Evolutionary conservation across 2,113 vertebrate genomes (phyloP).

Genomic region (Epinephelus moara): DNA sequence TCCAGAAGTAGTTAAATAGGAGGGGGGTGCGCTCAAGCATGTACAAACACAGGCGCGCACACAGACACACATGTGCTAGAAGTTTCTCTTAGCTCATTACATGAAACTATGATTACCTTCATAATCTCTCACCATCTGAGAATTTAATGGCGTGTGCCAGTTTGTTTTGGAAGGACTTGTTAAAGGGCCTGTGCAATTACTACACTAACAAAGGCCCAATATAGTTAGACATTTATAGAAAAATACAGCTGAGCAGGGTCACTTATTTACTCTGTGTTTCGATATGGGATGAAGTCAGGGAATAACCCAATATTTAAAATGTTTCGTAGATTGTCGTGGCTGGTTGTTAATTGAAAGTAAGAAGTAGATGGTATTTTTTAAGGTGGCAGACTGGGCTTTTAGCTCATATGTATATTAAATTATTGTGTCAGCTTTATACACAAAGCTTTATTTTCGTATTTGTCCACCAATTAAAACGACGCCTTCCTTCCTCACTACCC

Average conservation of each 20-base stretch:
- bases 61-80: conserved; percentile 4
- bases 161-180: conserved; percentile 49
- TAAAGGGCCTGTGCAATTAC: conserved; percentile 28
- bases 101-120: conserved; percentile 56
- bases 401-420: neutral
- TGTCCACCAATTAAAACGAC: neutral
- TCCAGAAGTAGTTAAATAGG: conserved; percentile 43
- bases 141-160: conserved; percentile 42
- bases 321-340: neutral
- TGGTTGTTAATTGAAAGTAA: neutral
- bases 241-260: neutral
- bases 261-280: conserved; percentile 17
- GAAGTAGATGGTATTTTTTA: neutral
- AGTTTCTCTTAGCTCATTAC: conserved; percentile 49
- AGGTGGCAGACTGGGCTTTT: neutral
- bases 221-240: conserved; percentile 12
- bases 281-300: neutral
- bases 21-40: conserved; percentile 22
- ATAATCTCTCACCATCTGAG: conserved; percentile 48
- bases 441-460: neutral
- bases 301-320: neutral
- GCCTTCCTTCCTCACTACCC: neutral
- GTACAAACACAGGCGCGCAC: conserved; percentile 1
- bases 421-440: neutral
- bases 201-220: neutral